Base-by-base conservation (phyloP, 2,888 invertebrate genomes). In the Drosophila acutilabella region DNA sequence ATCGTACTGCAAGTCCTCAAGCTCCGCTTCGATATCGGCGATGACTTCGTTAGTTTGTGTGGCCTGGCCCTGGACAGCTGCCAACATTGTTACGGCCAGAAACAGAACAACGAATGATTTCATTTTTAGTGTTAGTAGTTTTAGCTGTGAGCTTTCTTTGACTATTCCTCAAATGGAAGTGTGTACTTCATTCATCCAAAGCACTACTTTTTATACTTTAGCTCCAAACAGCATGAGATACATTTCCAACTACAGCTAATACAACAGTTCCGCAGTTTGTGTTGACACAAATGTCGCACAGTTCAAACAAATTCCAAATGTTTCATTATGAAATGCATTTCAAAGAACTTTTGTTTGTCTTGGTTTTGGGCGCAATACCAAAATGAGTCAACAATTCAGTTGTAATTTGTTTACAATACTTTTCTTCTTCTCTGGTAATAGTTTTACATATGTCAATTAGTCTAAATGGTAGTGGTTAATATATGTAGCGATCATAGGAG, bases 401-500 rank as follows among this genome's bases (percentile, higher is more conserved):
- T 23, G 36, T 65, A 26, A 26, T 13, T 16, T 56, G 38, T 56
- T 8, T 54, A 38, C 13, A 36, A 13, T 36, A 36, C 36, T 36
- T 11, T 36, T 36, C 13, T 36, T 36, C 13, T 36, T 13, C 30
- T 16, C 42, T 36, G 30, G 18, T 10, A 36, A n/a, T 33, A 23
- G 41, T 36, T 14, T 38, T 60, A 51, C n/a, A 23, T 14, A 40
- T 41, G n/a, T 52, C 53, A 38, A 44, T 42, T 42, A 38, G 42
- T 48, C 18, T 18, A 30, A 23, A 14, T 14, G 14, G 23, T 20
- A 16, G 48, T 40, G 20, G 26, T 68, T 90, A 91, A 76, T 82
- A 91, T 48, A 91, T 72, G 66, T 87, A 89, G 13, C 90, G 87
- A 71, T 93, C 92, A 75, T 93, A 94, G 33, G 92, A 92, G 41